A percentile compares a stretch with the other conserved stretches of the same genome.
Conservation (phyloP, 2,113 vertebrate species). For the Balaenoptera acutorostrata region DNA sequence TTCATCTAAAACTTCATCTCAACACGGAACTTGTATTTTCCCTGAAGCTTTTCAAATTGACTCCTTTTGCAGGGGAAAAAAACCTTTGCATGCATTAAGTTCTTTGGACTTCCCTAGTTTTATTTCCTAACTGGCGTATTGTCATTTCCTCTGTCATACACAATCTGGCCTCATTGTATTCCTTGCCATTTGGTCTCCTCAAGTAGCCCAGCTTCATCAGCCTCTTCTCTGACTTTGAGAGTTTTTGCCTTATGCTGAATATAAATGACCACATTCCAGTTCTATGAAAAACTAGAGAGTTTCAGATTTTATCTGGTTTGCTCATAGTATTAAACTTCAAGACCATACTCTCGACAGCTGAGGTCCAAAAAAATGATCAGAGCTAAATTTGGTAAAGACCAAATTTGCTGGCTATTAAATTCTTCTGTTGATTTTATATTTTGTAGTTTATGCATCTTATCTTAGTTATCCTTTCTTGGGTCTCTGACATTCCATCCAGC, state of each 20-base stretch:
- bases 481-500: not conserved
- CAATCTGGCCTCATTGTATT: conserved; percentile 29
- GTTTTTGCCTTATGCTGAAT: conserved; percentile 56
- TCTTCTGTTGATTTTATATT: not conserved
- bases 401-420: not conserved
- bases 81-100: not conserved
- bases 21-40: conserved; percentile 34
- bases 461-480: not conserved
- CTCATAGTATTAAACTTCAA: not conserved
- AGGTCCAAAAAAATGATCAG: not conserved
- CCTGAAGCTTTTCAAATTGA: conserved; percentile 26
- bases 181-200: conserved; percentile 28
- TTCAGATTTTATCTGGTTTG: not conserved
- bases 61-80: not conserved
- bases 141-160: conserved; percentile 44
- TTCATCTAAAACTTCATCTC: not conserved
- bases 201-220: not conserved
- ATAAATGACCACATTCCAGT: conserved; percentile 37
- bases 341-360: not conserved
- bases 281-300: conserved; percentile 31
- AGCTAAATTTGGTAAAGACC: not conserved
- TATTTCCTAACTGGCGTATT: conserved; percentile 12
- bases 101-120: conserved; percentile 48
- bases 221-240: conserved; percentile 59
- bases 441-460: not conserved